Evolutionary conservation across 2,888 invertebrate genomes (phyloP), one percentile per base, ranked within the genome.

Genomic region (Axea sp.): DNA sequence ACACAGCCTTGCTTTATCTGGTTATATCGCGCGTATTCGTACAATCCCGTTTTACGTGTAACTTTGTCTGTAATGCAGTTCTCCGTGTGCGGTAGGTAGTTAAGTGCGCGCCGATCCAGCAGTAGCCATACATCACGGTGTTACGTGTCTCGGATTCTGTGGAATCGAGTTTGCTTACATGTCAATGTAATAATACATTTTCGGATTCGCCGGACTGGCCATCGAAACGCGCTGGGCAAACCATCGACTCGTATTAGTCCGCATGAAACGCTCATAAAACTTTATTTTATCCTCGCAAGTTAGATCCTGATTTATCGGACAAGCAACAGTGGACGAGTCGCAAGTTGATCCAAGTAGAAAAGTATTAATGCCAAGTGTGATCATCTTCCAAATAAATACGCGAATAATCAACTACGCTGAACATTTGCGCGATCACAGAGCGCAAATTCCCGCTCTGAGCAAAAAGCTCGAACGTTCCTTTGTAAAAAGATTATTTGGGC

Each of bases 221-320:
- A 76, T 77, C 77, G 73, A 72, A 62, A 73, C 24, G 35, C 39
- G 8, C 39, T 47, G 19, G 74, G 76, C 80, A 78, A 81, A 82
- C 80, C 81, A 80, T 80, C 76, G 77, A 75, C 77, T 75, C 76
- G 79, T 81, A 81, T 80, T 76, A 77, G 77, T 77, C 74, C 76
- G 77, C 78, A 81, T 80, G 82, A 82, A 82, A 78, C 78, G 77
- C 75, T 74, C 78, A 78, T 78, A 82, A 81, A 83, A 83, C 81
- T 82, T 82, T 82, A 79, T 82, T 82, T 82, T 80, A 82, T 81
- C 81, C 82, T 76, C 75, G 75, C 57, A 77, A 78, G 76, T 78
- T 80, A 77, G 78, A 79, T 81, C 79, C 75, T 76, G 79, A 83
- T 83, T 83, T 83, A 83, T 83, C 77, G 82, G 78, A 65, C 78